These are phyloP conservation scores for Poecilia picta DNA, from an alignment of 2,797 vertebrate species.

Conservation along the genomic window DNA sequence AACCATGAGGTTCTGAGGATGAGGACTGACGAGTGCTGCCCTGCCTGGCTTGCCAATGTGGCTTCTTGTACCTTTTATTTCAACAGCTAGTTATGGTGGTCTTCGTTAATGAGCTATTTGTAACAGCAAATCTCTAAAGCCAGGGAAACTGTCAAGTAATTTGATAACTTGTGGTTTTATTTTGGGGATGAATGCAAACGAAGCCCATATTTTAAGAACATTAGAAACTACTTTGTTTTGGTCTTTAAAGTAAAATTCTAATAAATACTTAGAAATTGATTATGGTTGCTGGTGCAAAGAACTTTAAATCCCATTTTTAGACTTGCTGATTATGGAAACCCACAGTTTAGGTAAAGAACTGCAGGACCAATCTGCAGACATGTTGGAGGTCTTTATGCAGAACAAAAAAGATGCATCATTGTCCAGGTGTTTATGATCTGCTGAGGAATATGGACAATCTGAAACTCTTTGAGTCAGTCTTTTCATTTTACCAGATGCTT, in stretches of 20 bases:
- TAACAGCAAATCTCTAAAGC: neutral
- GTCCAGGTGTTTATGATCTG: neutral
- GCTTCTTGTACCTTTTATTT: neutral
- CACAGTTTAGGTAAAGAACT: neutral
- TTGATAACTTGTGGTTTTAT: neutral
- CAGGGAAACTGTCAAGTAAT: neutral
- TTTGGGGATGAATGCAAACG: neutral
- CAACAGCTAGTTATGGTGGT: neutral
- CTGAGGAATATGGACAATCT: neutral
- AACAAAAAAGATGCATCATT: neutral
- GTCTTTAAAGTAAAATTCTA: neutral
- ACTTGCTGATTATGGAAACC: neutral
- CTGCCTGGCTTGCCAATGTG: neutral
- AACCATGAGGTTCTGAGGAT: neutral
- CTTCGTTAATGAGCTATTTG: neutral
- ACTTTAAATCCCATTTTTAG: slow-evolving; percentile 1
- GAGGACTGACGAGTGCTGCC: neutral
- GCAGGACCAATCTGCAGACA: neutral
- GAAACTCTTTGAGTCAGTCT: slow-evolving; percentile 77
- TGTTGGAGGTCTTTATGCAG: neutral
- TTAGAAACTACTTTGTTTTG: neutral
- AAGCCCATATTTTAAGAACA: neutral
- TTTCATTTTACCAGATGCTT: slow-evolving; percentile 87
- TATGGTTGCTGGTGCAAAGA: neutral
- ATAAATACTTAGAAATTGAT: neutral